These are phyloP conservation scores for Yponomeuta cagnagella DNA, from an alignment of 2,888 invertebrate genomes.

Conservation along the genomic window DNA sequence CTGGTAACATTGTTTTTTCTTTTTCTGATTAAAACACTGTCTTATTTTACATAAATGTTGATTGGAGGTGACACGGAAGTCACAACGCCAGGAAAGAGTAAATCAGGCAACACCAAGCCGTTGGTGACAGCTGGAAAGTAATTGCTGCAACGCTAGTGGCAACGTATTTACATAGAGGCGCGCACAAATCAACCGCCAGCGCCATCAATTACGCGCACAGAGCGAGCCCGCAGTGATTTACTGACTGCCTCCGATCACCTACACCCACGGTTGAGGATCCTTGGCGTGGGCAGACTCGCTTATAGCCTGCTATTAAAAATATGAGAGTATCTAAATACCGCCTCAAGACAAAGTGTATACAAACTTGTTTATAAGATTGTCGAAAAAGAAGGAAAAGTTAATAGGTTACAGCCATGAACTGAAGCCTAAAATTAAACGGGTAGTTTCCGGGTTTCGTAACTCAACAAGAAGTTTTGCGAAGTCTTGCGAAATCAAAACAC, in stretches of 20 bases:
- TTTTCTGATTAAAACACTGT: background rate
- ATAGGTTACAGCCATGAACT: too few species aligned
- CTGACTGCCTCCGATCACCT: constrained; percentile 4
- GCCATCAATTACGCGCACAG: constrained; percentile 22
- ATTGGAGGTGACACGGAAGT: background rate
- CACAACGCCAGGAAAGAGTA: background rate
- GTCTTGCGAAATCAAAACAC: background rate
- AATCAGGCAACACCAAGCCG: constrained; percentile 2
- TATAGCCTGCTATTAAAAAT: background rate
- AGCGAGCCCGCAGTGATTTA: constrained; percentile 16
- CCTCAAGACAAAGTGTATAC: too few species aligned
- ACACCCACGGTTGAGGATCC: background rate
- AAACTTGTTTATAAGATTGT: too few species aligned
- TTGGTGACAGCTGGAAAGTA: constrained; percentile 6
- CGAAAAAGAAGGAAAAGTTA: too few species aligned
- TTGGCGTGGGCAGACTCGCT: background rate
- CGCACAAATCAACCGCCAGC: constrained; percentile 16
- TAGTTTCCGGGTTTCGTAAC: background rate
- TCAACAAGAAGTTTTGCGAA: background rate
- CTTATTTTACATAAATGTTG: background rate
- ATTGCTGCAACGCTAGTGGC: constrained; percentile 8
- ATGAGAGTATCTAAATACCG: background rate
- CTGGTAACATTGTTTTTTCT: background rate
- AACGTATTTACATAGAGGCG: constrained; percentile 12
- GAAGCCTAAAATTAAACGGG: background rate